Evolutionary conservation across 1,140 invertebrate species (phyloP), one percentile per base, ranked within the genome.

Genomic region (Polypedilum pembai): DNA sequence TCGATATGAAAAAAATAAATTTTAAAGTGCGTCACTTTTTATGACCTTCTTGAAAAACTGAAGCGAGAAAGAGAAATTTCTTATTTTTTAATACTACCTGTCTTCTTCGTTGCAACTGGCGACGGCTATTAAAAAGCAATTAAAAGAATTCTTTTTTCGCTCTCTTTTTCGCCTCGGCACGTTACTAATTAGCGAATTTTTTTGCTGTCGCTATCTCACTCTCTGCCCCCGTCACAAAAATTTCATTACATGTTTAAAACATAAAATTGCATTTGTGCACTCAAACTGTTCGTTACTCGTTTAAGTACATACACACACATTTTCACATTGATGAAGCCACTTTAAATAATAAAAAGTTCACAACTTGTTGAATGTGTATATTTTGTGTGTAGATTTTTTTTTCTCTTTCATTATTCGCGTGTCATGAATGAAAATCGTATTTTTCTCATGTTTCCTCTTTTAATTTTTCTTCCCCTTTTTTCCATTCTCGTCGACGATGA

Each of bases 361-460:
- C 45, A 56, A 56, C 45, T 56, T 56, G 45, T 56, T 56, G 45
- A 56, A 56, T 56, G 45, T 56, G 45, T n/a, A n/a, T 56, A 15
- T 56, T 56, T 56, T 56, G 45, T 56, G 45, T 56, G 12, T 0
- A 56, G 12, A n/a, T 56, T 56, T 56, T 56, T 56, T 56, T 12
- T 12, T n/a, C 45, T n/a, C n/a, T 56, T 56, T 56, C 45, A 56
- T 56, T 56, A 56, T 56, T 56, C 45, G 45, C 45, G 45, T 56
- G 45, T 56, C n/a, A 56, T 56, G 45, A 56, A 56, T 56, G 45
- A 56, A 56, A 56, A 56, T 56, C 45, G 45, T 56, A 56, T n/a
- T 56, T 56, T 56, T 56, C 15, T n/a, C 12, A 56, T 3, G 15
- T 56, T 56, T 1, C n/a, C n/a, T 56, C n/a, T 56, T 45, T 45